These are phyloP conservation scores for Leptocoma aspasia DNA, from an alignment of 2,113 vertebrate species.

Conservation along the genomic window DNA sequence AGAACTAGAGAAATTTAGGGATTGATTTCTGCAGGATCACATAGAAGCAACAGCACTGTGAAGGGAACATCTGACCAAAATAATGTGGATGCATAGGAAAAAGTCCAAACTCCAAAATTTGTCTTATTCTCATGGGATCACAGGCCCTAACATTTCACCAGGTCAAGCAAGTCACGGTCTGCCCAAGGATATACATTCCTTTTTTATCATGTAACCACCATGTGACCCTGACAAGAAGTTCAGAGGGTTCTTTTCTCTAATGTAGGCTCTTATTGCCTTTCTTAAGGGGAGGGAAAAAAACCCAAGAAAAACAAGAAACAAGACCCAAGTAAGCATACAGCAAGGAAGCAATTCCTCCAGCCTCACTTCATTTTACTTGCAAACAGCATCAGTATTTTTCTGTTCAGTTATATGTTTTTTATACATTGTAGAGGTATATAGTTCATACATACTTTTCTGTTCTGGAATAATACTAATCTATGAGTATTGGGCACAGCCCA, in stretches of 20 bases:
- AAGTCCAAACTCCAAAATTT: background rate
- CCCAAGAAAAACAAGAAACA: accelerated
- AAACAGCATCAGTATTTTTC: background rate
- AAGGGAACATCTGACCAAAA: background rate
- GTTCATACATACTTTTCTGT: background rate
- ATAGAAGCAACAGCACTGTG: background rate
- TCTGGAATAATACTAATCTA: background rate
- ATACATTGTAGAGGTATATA: background rate
- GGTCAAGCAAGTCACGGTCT: background rate
- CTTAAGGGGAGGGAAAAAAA: background rate
- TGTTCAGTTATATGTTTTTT: background rate
- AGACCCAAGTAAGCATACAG: background rate
- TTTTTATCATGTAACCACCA: slow-evolving; percentile 24
- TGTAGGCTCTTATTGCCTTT: background rate
- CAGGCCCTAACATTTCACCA: slow-evolving; percentile 5
- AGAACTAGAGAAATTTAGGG: background rate
- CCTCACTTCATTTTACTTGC: background rate
- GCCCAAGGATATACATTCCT: slow-evolving; percentile 30
- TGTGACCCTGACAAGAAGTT: slow-evolving; percentile 18
- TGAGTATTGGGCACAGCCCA: background rate
- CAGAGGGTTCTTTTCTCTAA: background rate
- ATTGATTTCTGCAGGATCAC: background rate
- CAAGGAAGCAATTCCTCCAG: background rate
- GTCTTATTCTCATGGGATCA: background rate
- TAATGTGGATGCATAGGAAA: background rate